Evolutionary conservation across 2,888 invertebrate genomes (phyloP), one percentile per base, ranked within the genome.

Genomic region (Dolichomitus sp.): DNA sequence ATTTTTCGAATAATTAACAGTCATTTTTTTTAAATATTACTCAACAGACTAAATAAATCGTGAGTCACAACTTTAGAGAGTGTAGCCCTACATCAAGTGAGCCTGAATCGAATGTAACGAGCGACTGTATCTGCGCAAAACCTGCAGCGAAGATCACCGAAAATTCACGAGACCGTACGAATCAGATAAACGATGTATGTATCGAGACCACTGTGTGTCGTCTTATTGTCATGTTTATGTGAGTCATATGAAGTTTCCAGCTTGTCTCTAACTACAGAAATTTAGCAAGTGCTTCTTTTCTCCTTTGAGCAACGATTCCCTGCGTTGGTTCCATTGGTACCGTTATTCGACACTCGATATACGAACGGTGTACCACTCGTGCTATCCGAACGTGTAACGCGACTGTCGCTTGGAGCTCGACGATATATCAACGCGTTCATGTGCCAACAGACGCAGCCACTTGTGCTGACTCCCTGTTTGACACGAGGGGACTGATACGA

Each of bases 211-310:
- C 14, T 9, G 0, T 9, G 7, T 4, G 14, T 4, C 19, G 52
- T 52, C 33, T 33, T 61, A 50, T 59, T 19, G 11, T 59, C 57
- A 23, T 6, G 52, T 23, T 11, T 23, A 11, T 23, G 52, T 54
- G 52, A 57, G 33, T 59, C 33, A 59, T 59, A 33, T n/a, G n/a
- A 30, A 27, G 27, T 23, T 12, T 7, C 54, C 4, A 4, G 27
- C 11, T 5, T 4, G 14, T 57, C 14, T 27, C n/a, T 6, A 57
- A 4, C 0, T 9, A 3, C 11, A 57, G 42, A 63, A 93, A 93
- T 59, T 89, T 87, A 37, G 89, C 86, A 7, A 87, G 79, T 37
- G 93, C 93, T 66, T 76, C 69, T 9, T 77, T 33, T 23, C 73
- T 78, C 27, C 48, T 63, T 14, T 63, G 59, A 9, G 11, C 52